phyloP scores from a whole-genome alignment of 2,797 vertebrate genomes.

The Lepilemur ruficaudatus region DNA sequence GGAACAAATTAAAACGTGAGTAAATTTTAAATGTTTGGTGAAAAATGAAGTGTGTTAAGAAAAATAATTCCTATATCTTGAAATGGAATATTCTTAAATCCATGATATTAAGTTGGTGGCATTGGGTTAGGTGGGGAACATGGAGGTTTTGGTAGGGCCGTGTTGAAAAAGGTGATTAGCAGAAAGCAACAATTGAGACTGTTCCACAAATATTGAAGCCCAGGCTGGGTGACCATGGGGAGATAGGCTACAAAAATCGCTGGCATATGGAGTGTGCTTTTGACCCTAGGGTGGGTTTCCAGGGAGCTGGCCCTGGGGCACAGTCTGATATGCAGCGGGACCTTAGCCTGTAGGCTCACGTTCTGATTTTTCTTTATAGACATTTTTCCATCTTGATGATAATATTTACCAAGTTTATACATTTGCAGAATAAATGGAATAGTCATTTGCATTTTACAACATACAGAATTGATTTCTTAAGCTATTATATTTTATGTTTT shows the following conservation, averaged over 20 bases:
- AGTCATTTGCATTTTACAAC: background rate
- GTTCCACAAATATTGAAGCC: background rate
- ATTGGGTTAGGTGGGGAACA: fast-evolving
- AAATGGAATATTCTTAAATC: background rate
- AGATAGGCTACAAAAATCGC: no score
- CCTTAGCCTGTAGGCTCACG: no score
- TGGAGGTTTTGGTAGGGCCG: fast-evolving
- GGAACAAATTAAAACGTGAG: background rate
- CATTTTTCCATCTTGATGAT: background rate
- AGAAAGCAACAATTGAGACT: background rate
- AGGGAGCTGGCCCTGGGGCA: no score
- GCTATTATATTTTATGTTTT: background rate
- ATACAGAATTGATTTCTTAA: background rate
- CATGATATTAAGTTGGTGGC: no score
- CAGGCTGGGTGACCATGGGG: no score
- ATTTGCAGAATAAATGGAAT: background rate
- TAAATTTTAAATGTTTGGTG: background rate
- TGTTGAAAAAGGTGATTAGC: background rate
- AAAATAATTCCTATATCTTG: background rate
- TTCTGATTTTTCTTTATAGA: background rate
- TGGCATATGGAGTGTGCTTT: background rate
- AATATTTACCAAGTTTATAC: background rate
- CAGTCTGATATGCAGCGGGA: fast-evolving
- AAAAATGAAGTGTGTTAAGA: background rate
- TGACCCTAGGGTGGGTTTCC: background rate